A percentile compares a stretch with the other conserved stretches of the same genome.
Conservation (phyloP, 2,888 invertebrate species). For the Phorcus lineatus region DNA sequence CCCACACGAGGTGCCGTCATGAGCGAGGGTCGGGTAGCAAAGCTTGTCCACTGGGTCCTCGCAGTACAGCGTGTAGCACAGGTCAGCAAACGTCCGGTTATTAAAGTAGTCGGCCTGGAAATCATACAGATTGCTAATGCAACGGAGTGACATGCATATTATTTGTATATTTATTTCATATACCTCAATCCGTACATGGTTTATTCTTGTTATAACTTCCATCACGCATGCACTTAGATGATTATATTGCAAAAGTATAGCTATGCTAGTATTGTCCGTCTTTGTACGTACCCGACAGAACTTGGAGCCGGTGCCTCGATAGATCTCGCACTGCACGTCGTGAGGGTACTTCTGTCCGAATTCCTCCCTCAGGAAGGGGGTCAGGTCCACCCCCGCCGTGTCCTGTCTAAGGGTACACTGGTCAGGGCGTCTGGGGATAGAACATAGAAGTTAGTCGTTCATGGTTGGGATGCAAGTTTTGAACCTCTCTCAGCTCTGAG, state of each 20-base stretch:
- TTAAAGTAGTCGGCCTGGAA: slow-evolving; percentile 15
- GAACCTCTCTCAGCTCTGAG: too few species aligned
- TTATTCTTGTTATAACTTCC: too few species aligned
- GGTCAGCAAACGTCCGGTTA: slow-evolving; percentile 16
- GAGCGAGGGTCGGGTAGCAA: slow-evolving; percentile 26
- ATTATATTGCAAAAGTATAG: neutral
- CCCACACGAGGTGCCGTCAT: slow-evolving; percentile 30
- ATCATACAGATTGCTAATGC: neutral
- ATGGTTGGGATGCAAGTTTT: too few species aligned
- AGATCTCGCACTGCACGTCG: slow-evolving; percentile 28
- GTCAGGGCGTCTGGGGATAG: neutral
- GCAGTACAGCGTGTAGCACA: slow-evolving; percentile 24
- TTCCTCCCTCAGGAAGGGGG: neutral
- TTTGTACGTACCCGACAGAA: slow-evolving; percentile 21
- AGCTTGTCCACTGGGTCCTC: neutral
- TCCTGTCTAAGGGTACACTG: neutral
- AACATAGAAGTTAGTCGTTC: too few species aligned
- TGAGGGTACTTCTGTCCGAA: slow-evolving; percentile 30
- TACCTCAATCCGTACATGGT: too few species aligned
- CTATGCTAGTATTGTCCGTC: too few species aligned
- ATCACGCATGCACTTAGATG: neutral
- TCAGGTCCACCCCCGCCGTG: neutral
- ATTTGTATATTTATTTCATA: too few species aligned
- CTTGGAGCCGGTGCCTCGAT: slow-evolving; percentile 21
- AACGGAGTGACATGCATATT: neutral